These are phyloP conservation scores for Protula sp. DNA, from an alignment of 2,888 invertebrate species.

Conservation along the genomic window DNA sequence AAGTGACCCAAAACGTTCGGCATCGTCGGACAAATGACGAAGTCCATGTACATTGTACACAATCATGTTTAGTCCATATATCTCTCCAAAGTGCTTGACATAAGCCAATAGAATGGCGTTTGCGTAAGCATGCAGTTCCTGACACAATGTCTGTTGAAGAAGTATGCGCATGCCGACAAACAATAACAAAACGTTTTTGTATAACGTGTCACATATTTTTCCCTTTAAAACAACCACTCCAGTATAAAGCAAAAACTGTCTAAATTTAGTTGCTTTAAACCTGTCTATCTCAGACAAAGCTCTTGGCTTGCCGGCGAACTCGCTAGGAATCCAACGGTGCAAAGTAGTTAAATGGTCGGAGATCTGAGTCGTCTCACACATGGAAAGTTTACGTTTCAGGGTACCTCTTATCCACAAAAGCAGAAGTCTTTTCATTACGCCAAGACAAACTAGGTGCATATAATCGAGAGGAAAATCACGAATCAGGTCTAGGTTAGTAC, in stretches of 20 bases:
- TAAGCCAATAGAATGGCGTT: too few species aligned
- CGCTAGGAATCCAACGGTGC: background rate
- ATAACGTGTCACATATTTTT: background rate
- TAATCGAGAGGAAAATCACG: too few species aligned
- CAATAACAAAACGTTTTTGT: background rate
- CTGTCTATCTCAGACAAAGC: background rate
- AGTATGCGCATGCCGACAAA: background rate
- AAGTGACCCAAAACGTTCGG: background rate
- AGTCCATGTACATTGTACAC: background rate
- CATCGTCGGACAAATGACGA: background rate
- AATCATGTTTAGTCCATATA: too few species aligned
- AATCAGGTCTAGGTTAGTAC: too few species aligned
- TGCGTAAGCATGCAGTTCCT: too few species aligned
- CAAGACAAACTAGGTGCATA: too few species aligned
- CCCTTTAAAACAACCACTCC: background rate
- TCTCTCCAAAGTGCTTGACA: too few species aligned
- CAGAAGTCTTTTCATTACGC: too few species aligned
- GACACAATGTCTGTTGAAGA: too few species aligned
- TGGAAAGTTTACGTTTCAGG: background rate
- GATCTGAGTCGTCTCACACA: background rate
- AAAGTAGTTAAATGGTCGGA: background rate
- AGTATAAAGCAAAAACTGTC: background rate
- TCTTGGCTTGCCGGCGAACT: background rate
- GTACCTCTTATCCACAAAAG: too few species aligned
- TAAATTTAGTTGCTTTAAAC: background rate